Evolutionary conservation across 2,797 vertebrate genomes (phyloP).

Genomic region (Clarias fuscus): DNA sequence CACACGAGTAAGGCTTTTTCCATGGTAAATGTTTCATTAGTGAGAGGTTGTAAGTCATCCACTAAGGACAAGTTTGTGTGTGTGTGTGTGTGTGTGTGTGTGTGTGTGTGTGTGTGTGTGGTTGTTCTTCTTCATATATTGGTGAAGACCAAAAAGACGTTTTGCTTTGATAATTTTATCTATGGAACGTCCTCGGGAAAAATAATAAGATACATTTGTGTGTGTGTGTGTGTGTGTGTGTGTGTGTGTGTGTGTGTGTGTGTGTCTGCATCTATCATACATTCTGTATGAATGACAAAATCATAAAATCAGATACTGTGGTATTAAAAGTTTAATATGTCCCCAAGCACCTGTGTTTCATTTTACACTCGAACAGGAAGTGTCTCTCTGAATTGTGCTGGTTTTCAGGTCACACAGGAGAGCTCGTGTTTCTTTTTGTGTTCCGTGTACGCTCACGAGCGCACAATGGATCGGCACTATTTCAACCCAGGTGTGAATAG

Average conservation of each 20-base stretch:
- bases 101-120: not conserved
- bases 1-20: constrained; percentile 43
- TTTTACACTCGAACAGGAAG: constrained; percentile 1
- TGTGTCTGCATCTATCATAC: not conserved
- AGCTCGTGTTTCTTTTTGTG: constrained; percentile 2
- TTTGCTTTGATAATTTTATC: not conserved
- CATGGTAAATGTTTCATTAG: constrained; percentile 60
- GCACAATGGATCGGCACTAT: constrained; percentile 2
- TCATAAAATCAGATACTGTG: not conserved
- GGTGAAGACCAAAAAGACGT: not conserved
- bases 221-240: not conserved
- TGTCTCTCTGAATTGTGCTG: not conserved
- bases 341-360: not conserved
- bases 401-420: constrained; percentile 19
- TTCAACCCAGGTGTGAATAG: constrained; percentile 8
- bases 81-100: constrained; percentile 23
- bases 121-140: not conserved
- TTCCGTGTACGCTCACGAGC: not conserved
- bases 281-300: not conserved
- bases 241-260: not conserved
- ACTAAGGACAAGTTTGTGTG: constrained; percentile 13
- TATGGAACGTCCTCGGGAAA: not conserved
- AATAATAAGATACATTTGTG: not conserved
- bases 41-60: constrained; percentile 33
- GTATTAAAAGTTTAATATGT: not conserved